Evolutionary conservation across 2,797 vertebrate species (phyloP), one percentile per base, ranked within the genome.

Genomic region (Sebastes dallii): DNA sequence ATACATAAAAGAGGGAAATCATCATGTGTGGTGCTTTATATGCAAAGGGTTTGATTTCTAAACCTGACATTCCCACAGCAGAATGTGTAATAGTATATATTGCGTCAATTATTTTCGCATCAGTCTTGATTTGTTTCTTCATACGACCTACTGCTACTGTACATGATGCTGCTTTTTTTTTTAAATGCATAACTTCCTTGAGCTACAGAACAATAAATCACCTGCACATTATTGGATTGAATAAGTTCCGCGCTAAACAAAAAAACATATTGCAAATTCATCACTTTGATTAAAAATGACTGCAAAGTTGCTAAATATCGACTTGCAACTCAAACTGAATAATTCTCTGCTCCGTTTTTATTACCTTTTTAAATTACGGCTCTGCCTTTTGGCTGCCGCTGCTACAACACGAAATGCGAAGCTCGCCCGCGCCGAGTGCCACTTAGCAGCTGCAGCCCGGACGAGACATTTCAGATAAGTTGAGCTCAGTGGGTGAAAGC

Each of bases 401-500:
- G 16, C 42, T 46, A 16, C 42, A 4, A 4, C 24, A 30, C 0
- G 1, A 32, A 65, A 70, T 55, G 72, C 20, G 9, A 65, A 39
- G 78, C 78, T 42, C 9, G 70, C 29, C 78, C 13, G 9, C 32
- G 9, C 65, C n/a, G 7, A 67, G 62, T 10, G 7, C 46, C 46
- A 39, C 68, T 81, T 70, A 76, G 72, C 70, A 66, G 80, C 72
- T 39, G 52, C 76, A 39, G 78, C 46, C 30, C 46, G 14, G n/a
- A 64, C 80, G 78, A 76, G 72, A 88, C 70, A 68, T 83, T 89
- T 87, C 76, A 12, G 70, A 83, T 86, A 80, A 85, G 75, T 62
- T 24, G 72, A 67, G 77, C 80, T 84, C 81, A 34, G 89, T 54
- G 72, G 85, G 81, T 24, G 74, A 82, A 83, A 78, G 82, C 87